Evolutionary conservation across 2,888 invertebrate genomes (phyloP).

Genomic region (Xanthorhoe spadicearia): DNA sequence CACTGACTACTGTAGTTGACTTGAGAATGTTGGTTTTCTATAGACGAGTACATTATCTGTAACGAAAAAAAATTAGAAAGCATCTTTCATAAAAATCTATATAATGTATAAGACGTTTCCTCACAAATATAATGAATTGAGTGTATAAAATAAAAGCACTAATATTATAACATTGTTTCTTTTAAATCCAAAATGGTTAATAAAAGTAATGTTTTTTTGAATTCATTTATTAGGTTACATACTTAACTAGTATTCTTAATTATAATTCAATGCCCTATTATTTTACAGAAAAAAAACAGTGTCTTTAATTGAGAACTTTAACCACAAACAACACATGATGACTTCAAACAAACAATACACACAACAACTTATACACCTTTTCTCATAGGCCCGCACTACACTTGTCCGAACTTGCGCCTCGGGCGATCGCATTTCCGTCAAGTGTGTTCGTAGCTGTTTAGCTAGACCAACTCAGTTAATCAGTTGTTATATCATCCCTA

Average conservation of each 20-base stretch:
- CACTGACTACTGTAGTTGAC: not conserved
- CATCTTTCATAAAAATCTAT: not conserved
- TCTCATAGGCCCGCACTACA: not conserved
- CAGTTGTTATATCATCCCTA: not conserved
- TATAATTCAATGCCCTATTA: constrained; percentile 20
- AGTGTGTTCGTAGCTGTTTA: too few relatives aligned
- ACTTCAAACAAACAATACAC: constrained; percentile 15
- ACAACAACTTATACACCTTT: constrained; percentile 5
- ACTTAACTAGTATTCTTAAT: constrained; percentile 22
- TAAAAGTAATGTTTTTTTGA: constrained; percentile 1
- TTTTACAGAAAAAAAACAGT: constrained; percentile 19
- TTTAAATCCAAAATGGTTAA: not conserved
- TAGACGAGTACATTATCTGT: not conserved
- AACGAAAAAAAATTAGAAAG: too few relatives aligned
- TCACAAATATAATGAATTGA: not conserved
- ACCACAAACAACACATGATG: constrained; percentile 5
- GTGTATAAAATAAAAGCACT: not conserved
- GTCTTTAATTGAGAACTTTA: constrained; percentile 23
- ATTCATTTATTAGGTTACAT: constrained; percentile 26
- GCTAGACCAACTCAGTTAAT: too few relatives aligned
- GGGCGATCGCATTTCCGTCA: too few relatives aligned
- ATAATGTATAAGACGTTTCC: not conserved
- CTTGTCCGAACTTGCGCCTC: too few relatives aligned
- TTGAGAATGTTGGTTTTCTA: not conserved
- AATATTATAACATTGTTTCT: not conserved